Conservation (phyloP, 2,888 invertebrate species). For the Eueremaeus valkanovi region DNA sequence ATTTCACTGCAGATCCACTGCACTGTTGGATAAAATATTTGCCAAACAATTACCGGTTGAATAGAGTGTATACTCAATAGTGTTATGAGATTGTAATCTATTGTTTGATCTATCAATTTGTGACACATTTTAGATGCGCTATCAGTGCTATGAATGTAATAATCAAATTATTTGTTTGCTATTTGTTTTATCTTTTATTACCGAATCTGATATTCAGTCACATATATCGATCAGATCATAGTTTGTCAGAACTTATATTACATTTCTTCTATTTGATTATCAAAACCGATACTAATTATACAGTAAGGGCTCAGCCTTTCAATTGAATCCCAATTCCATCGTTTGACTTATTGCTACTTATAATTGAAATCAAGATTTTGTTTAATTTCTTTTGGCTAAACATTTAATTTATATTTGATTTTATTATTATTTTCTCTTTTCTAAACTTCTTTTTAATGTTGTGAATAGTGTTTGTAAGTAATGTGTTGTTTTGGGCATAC, state of each 20-base stretch:
- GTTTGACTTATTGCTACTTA: neutral
- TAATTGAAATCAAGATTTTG: neutral
- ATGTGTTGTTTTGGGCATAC: neutral
- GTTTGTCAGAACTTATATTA: too few relatives aligned
- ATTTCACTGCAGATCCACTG: slow-evolving; percentile 7
- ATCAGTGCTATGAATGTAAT: neutral
- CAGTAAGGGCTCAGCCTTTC: too few relatives aligned
- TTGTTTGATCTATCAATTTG: slow-evolving; percentile 26
- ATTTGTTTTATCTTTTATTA: slow-evolving; percentile 24
- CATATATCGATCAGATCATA: slow-evolving; percentile 26
- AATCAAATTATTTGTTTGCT: slow-evolving; percentile 24
- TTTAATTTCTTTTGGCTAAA: neutral
- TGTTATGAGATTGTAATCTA: neutral
- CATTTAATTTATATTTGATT: neutral
- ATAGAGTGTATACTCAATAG: neutral
- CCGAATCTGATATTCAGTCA: neutral
- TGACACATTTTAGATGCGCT: slow-evolving; percentile 24
- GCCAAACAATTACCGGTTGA: slow-evolving; percentile 20
- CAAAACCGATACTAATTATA: neutral
- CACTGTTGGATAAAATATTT: slow-evolving; percentile 19
- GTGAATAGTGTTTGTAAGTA: neutral
- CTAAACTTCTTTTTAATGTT: neutral
- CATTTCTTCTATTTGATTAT: neutral
- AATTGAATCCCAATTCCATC: neutral
- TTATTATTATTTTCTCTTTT: neutral